Conservation (phyloP, 2,797 vertebrate species). For the Furcifer pardalis region DNA sequence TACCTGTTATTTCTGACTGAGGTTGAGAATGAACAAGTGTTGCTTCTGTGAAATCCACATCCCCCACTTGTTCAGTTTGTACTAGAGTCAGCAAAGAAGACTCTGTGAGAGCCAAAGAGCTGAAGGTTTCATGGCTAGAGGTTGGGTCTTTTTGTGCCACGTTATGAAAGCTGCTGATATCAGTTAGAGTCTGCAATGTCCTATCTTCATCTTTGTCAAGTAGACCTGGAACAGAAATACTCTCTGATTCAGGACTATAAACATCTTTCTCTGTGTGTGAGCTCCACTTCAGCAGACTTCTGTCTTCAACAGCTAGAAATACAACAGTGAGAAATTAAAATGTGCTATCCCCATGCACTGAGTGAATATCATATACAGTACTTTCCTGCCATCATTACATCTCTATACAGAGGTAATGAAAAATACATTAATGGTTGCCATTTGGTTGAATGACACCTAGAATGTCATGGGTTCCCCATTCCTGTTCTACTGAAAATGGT, state of each 20-base stretch:
- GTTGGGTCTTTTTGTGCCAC: constrained; percentile 33
- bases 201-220: constrained; percentile 80
- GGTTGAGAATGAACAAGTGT: neutral
- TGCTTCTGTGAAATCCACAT: rapidly evolving
- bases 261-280: constrained; percentile 40
- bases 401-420: too few species aligned
- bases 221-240: constrained; percentile 77
- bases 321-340: constrained; percentile 34
- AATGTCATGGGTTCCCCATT: too few species aligned
- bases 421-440: too few species aligned
- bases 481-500: too few species aligned
- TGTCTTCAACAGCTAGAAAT: constrained; percentile 57
- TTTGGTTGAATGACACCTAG: too few species aligned
- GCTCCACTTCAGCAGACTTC: constrained; percentile 29
- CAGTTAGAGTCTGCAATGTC: constrained; percentile 81
- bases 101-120: constrained; percentile 1
- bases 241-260: constrained; percentile 49
- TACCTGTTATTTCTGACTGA: neutral
- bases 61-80: neutral
- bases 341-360: neutral
- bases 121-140: constrained; percentile 15
- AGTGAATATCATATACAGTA: neutral
- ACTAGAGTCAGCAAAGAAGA: neutral
- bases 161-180: constrained; percentile 57
- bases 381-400: neutral